These are phyloP conservation scores for Phoenicopterus ruber DNA, from an alignment of 2,113 vertebrate genomes.

Conservation along the genomic window DNA sequence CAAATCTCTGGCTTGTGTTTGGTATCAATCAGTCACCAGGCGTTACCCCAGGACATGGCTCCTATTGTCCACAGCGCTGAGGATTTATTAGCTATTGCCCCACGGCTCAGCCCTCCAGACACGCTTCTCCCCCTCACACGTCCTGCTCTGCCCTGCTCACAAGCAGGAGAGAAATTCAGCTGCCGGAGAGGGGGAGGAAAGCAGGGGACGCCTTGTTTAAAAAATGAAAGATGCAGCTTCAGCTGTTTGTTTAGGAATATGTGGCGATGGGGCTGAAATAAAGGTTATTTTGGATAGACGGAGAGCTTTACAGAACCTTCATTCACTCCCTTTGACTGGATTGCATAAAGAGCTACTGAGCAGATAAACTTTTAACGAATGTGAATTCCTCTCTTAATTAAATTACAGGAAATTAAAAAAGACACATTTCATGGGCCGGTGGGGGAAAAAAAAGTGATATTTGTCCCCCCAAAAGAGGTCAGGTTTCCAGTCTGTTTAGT, in stretches of 20 bases:
- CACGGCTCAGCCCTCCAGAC: neutral
- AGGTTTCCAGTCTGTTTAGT: neutral
- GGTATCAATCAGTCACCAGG: neutral
- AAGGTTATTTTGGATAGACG: neutral
- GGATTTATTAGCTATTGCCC: neutral
- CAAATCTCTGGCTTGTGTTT: neutral
- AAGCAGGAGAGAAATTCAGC: neutral
- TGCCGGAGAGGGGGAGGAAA: neutral
- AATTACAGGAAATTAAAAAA: conserved; percentile 58
- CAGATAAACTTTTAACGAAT: conserved; percentile 7
- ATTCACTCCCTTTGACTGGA: neutral
- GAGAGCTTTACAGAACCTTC: conserved; percentile 5
- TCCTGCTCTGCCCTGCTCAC: neutral
- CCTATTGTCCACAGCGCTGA: neutral
- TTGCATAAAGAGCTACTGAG: conserved; percentile 36
- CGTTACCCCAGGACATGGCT: neutral
- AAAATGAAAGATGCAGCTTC: neutral
- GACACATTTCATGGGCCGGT: neutral
- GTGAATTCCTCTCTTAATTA: conserved; percentile 53
- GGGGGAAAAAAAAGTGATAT: neutral
- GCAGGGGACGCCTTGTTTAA: neutral
- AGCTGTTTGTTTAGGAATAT: conserved; percentile 4
- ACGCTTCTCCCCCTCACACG: accelerated
- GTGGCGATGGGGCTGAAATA: neutral
- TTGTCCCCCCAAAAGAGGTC: neutral